Conservation (phyloP, 2,113 vertebrate species). For the Chionis minor region DNA sequence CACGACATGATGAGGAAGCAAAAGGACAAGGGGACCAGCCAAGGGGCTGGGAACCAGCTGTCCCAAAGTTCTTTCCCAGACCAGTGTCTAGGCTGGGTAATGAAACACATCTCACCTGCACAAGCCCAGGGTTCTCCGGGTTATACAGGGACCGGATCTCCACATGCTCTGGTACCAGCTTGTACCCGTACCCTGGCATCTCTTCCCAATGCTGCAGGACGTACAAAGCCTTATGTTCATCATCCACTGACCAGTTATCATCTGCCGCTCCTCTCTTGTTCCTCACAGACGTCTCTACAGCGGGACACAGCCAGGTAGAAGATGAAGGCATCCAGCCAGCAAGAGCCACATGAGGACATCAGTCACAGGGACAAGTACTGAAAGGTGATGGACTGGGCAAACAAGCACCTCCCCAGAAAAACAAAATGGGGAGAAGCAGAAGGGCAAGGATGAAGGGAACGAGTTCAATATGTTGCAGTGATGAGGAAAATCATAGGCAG, state of each 20-base stretch:
- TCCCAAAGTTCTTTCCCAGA: background rate
- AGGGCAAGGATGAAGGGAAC: background rate
- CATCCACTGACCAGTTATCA: slow-evolving; percentile 61
- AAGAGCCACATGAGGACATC: background rate
- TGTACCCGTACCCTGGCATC: slow-evolving; percentile 84
- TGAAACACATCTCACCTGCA: slow-evolving; percentile 77
- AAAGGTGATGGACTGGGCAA: background rate
- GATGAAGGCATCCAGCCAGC: background rate
- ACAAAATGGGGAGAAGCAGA: background rate
- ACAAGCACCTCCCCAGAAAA: background rate
- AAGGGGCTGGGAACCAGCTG: background rate
- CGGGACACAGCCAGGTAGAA: background rate
- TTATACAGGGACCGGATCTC: slow-evolving; percentile 85
- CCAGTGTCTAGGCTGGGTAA: background rate
- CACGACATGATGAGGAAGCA: background rate
- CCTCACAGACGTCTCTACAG: slow-evolving; percentile 76
- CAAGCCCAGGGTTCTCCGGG: slow-evolving; percentile 80
- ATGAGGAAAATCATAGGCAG: background rate
- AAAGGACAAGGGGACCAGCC: background rate
- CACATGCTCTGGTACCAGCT: slow-evolving; percentile 89
- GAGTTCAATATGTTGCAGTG: background rate
- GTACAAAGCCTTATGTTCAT: slow-evolving; percentile 86
- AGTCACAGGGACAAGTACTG: background rate
- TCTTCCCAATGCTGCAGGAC: slow-evolving; percentile 89
- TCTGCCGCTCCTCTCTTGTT: slow-evolving; percentile 69